Evolutionary conservation across 2,888 invertebrate genomes (phyloP), one percentile per base, ranked within the genome.

Genomic region (Tachystola acroxantha): DNA sequence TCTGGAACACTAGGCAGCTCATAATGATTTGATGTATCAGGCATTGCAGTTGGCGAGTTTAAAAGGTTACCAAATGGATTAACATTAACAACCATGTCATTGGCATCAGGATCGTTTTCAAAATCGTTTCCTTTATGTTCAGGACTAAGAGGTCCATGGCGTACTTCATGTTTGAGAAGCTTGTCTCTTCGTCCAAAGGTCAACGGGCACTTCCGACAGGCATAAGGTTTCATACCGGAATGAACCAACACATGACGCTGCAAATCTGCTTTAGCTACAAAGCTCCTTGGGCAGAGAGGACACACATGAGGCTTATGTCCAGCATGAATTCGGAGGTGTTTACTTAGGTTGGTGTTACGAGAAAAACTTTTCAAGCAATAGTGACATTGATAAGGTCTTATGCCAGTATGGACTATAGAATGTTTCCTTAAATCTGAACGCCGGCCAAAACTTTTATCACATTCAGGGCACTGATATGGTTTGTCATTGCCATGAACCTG

Each of bases 291-390:
- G 53, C 93, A 93, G 39, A 90, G 86, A 16, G 90, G 90, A 56
- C 93, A 93, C 0, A 92, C 91, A 65, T 92, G 92, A 1, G 93
- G 92, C 53, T 91, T 92, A 11, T 91, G 88, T 0, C 92, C 91
- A 22, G 90, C 90, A 70, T 93, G 93, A 30, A 92, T 92, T 37
- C 92, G 87, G 57, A 93, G 87, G 64, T 93, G 93, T 63, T 93
- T 93, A 38, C 92, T 92, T 26, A 93, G 78, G 69, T 93, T 93
- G n/a, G 93, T 93, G 50, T 93, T 93, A 13, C 93, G 82, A 3
- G 93, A 93, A 62, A 94, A 94, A 37, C 92, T 92, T 68, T 94
- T 94, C 22, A 89, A 85, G 58, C 93, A 94, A 46, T 92, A 90
- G 14, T 89, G 88, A 62, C 93, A 94, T 13, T 92, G 91, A 63